phyloP scores from a whole-genome alignment of 2,113 vertebrate species.

The Myotis yumanensis region DNA sequence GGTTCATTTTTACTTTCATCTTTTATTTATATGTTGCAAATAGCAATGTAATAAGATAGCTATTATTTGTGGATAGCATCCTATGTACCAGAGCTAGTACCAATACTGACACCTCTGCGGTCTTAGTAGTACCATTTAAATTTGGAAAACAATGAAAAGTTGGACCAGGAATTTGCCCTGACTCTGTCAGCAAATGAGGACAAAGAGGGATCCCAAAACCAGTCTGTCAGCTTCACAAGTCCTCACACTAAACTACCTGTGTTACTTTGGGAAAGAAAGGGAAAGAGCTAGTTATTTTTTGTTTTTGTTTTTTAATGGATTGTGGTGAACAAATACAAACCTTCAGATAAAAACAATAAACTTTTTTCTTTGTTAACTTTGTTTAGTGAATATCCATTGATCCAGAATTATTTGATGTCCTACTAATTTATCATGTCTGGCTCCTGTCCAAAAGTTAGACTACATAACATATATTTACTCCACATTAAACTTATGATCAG shows the following conservation, averaged over 20 bases:
- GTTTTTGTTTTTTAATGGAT: background rate
- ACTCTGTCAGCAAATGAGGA: background rate
- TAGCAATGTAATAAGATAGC: background rate
- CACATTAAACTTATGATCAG: background rate
- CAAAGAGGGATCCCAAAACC: background rate
- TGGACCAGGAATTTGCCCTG: background rate
- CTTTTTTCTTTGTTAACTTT: background rate
- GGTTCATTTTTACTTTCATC: background rate
- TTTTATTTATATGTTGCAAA: background rate
- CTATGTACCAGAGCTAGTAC: background rate
- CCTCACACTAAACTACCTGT: background rate
- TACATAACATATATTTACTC: background rate
- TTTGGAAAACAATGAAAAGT: background rate
- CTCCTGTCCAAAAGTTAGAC: background rate
- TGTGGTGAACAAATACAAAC: background rate
- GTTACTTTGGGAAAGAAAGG: background rate
- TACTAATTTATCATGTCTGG: background rate
- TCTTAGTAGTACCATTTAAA: background rate
- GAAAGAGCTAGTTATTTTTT: background rate
- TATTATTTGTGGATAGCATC: background rate
- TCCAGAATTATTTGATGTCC: background rate
- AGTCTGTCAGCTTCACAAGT: background rate
- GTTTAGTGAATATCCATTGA: background rate
- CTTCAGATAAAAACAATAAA: constrained; percentile 13
- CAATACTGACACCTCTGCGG: background rate